Percentiles rank a stretch among this genome's conserved stretches.
phyloP scores from a whole-genome alignment of 2,113 vertebrate genomes.

The Archocentrus centrarchus region DNA sequence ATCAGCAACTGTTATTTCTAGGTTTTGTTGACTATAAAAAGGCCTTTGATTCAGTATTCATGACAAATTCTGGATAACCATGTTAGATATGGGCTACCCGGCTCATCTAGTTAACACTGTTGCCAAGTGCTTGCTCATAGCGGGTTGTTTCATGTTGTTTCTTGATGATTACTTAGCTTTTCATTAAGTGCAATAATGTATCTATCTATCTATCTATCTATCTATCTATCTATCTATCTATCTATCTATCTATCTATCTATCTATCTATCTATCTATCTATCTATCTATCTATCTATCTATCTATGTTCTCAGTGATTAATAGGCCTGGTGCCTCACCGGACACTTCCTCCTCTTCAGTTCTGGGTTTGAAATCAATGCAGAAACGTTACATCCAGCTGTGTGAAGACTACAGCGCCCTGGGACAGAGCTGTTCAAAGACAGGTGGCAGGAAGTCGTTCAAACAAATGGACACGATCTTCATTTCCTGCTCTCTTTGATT shows the following conservation, averaged over 20 bases:
- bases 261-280: background rate
- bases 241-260: background rate
- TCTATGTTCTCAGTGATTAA: slow-evolving; percentile 10
- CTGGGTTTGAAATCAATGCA: slow-evolving; percentile 34
- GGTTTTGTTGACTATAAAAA: no score
- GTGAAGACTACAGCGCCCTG: slow-evolving; percentile 50
- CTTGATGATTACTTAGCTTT: background rate
- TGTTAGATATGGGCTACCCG: no score
- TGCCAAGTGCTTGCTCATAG: no score
- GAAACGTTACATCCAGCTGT: slow-evolving; percentile 52
- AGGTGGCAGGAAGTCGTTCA: slow-evolving; percentile 35
- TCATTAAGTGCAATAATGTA: background rate
- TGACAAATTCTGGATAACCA: no score
- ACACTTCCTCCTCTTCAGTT: slow-evolving; percentile 5
- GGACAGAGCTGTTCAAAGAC: slow-evolving; percentile 58
- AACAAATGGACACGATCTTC: slow-evolving; percentile 3
- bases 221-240: background rate
- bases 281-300: background rate
- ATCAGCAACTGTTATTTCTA: no score
- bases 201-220: background rate
- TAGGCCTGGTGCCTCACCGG: background rate
- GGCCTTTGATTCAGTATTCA: no score
- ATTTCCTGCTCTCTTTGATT: slow-evolving; percentile 35
- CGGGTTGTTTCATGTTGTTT: background rate
- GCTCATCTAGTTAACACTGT: no score